phyloP scores from a whole-genome alignment of 1,140 invertebrate species.

The Tetramorium simillimum region DNA sequence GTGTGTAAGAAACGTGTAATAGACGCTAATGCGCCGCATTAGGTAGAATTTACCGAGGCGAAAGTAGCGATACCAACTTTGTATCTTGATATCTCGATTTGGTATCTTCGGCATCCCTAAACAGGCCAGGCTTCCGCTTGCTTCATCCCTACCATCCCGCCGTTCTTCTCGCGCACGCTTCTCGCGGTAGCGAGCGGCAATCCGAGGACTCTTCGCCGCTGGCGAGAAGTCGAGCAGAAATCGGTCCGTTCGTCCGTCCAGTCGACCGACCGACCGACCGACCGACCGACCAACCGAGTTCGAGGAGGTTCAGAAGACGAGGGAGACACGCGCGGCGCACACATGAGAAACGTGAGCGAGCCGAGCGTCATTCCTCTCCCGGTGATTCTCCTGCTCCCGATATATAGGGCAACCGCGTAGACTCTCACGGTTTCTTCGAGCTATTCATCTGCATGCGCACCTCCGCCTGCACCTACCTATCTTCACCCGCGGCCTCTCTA shows the following conservation, averaged over 20 bases:
- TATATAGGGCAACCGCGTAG: slow-evolving; percentile 83
- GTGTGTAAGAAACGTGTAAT: background rate
- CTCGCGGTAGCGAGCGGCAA: slow-evolving; percentile 10
- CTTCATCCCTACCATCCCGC: background rate
- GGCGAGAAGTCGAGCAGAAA: slow-evolving; percentile 34
- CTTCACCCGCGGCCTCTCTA: background rate
- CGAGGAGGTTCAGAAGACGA: slow-evolving; percentile 78
- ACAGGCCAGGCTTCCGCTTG: slow-evolving; percentile 24
- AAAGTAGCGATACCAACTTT: slow-evolving; percentile 40
- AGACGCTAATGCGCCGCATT: slow-evolving; percentile 13
- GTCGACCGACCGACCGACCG: slow-evolving; percentile 15
- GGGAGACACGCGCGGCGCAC: slow-evolving; percentile 62
- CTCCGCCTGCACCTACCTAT: slow-evolving; percentile 23
- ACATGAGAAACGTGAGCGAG: slow-evolving; percentile 79
- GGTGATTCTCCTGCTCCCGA: slow-evolving; percentile 76
- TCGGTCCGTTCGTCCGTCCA: background rate
- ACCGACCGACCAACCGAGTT: slow-evolving; percentile 72
- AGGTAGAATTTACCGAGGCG: slow-evolving; percentile 17
- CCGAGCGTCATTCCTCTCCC: slow-evolving; percentile 63
- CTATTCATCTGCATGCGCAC: slow-evolving; percentile 84
- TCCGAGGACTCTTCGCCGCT: slow-evolving; percentile 53
- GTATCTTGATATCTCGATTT: slow-evolving; percentile 16
- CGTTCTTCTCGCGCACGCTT: slow-evolving; percentile 1
- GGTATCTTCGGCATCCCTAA: slow-evolving; percentile 38
- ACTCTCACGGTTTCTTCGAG: slow-evolving; percentile 84